These are phyloP conservation scores for Petrosia ficiformis DNA, from an alignment of 37 sponge, comb jelly and placozoan genomes.

Conservation along the genomic window DNA sequence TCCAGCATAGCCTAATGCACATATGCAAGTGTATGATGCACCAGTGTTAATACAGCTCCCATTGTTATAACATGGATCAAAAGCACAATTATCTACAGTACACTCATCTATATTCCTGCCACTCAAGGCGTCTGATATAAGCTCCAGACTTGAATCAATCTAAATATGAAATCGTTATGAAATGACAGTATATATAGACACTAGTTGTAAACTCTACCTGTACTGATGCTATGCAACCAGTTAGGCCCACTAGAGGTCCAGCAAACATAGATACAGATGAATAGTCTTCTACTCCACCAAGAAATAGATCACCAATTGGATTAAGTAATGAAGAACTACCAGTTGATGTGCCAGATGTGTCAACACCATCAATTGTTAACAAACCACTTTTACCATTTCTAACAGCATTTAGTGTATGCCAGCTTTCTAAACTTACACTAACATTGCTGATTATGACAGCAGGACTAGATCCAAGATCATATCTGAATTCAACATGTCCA, in stretches of 20 bases:
- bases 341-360: background rate
- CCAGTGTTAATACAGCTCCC: background rate
- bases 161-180: too few relatives aligned
- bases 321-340: conserved; percentile 28
- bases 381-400: conserved; percentile 19
- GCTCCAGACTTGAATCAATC: too few relatives aligned
- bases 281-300: conserved; percentile 52
- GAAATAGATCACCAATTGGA: conserved; percentile 11
- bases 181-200: too few relatives aligned
- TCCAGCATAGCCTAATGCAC: conserved; percentile 34
- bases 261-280: conserved; percentile 10
- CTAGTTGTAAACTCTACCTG: too few relatives aligned
- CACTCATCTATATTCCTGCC: background rate
- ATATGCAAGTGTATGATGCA: conserved; percentile 16
- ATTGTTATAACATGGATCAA: conserved; percentile 11
- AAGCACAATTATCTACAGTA: background rate
- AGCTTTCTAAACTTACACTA: conserved; percentile 17
- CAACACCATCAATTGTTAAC: conserved; percentile 22
- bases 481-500: conserved; percentile 35
- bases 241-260: conserved; percentile 34
- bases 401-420: conserved; percentile 34
- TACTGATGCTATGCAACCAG: conserved; percentile 45
- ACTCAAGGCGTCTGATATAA: background rate
- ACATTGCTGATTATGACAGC: conserved; percentile 14
- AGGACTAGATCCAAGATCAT: conserved; percentile 51